These are phyloP conservation scores for Branchellion lobata DNA, from an alignment of 2,888 invertebrate species.

Conservation along the genomic window DNA sequence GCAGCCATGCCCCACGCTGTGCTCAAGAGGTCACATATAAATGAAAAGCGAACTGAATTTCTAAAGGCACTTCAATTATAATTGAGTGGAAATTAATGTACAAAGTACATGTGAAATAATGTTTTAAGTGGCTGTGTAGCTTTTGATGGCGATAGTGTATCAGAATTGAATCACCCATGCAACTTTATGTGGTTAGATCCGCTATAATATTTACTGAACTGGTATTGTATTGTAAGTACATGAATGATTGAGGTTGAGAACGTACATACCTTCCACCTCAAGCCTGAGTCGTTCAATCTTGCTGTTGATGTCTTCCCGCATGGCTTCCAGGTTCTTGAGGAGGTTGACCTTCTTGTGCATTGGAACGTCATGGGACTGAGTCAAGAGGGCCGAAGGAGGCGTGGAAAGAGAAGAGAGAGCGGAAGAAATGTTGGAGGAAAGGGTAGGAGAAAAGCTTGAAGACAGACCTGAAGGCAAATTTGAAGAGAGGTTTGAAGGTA, in stretches of 20 bases:
- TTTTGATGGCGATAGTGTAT: too few species aligned
- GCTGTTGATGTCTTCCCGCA: slow-evolving; percentile 43
- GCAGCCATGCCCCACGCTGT: too few species aligned
- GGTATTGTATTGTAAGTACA: not conserved
- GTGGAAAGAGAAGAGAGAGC: not conserved
- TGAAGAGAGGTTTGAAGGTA: too few species aligned
- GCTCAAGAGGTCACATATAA: too few species aligned
- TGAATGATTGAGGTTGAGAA: slow-evolving; percentile 11
- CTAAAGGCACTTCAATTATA: too few species aligned
- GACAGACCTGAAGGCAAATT: too few species aligned
- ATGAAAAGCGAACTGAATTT: too few species aligned
- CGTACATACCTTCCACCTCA: slow-evolving; percentile 40
- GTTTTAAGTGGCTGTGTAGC: too few species aligned
- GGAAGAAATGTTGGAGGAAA: not conserved
- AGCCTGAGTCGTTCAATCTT: slow-evolving; percentile 31
- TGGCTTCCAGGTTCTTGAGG: slow-evolving; percentile 34
- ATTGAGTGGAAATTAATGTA: too few species aligned
- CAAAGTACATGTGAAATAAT: too few species aligned
- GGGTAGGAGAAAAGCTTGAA: not conserved
- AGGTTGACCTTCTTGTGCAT: slow-evolving; percentile 43
- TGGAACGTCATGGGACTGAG: slow-evolving; percentile 13
- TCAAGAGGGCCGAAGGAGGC: not conserved
- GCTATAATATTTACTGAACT: not conserved
- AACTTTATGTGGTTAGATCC: too few species aligned
- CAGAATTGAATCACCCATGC: too few species aligned